These are phyloP conservation scores for Brachionus calyciflorus DNA, from an alignment of 1,140 invertebrate species.

Conservation along the genomic window DNA sequence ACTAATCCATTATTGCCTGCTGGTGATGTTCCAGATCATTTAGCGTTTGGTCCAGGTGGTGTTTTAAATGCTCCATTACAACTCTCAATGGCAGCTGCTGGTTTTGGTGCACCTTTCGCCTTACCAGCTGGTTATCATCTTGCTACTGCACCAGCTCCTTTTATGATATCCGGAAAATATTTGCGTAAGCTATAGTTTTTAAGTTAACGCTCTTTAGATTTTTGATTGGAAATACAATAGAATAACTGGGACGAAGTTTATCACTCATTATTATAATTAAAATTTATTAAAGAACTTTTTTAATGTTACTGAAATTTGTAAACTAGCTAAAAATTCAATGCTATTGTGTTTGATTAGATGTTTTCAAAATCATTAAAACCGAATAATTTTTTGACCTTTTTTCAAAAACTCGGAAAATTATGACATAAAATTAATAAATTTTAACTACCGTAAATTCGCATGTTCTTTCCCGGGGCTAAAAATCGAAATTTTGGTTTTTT, in stretches of 20 bases:
- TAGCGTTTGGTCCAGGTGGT: slow-evolving; percentile 14
- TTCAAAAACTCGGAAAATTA: too few species aligned
- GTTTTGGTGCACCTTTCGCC: background rate
- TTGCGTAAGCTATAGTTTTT: slow-evolving; percentile 4
- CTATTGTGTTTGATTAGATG: too few species aligned
- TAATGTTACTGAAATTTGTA: too few species aligned
- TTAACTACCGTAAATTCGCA: too few species aligned
- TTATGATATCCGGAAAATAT: slow-evolving; percentile 44
- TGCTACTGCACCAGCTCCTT: background rate
- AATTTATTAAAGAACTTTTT: background rate
- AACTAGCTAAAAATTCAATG: too few species aligned
- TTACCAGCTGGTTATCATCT: slow-evolving; percentile 15
- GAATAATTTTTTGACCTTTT: too few species aligned
- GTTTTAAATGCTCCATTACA: background rate
- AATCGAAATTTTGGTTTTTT: too few species aligned
- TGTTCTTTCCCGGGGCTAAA: background rate
- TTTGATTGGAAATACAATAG: too few species aligned
- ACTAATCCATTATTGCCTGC: slow-evolving; percentile 93
- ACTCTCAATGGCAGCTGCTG: slow-evolving; percentile 16
- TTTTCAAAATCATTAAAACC: too few species aligned
- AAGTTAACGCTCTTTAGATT: background rate
- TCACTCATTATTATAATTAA: background rate
- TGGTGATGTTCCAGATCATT: slow-evolving; percentile 67
- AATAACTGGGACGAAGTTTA: too few species aligned
- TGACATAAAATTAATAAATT: too few species aligned